Evolutionary conservation across 1,140 invertebrate species (phyloP), one percentile per base, ranked within the genome.

Genomic region (Drosophila ercepeae): DNA sequence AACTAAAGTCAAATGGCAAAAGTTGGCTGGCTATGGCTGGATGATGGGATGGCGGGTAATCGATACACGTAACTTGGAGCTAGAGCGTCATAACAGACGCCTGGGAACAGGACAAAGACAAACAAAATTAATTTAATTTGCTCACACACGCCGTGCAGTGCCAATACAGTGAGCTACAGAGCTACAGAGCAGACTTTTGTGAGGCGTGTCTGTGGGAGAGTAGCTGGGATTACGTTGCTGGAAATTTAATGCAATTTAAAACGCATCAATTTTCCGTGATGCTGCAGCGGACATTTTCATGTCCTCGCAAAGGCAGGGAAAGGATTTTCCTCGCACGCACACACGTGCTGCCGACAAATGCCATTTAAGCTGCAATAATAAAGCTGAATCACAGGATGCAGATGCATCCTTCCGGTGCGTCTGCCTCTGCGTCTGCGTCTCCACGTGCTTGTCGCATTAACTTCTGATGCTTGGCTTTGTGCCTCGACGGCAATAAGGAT

Each of bases 241-340:
- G 73, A 55, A 79, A 54, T 81, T 75, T 75, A 75, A 81, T 81
- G 77, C 71, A 61, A 77, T 86, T 88, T 86, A 77, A 86, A 86
- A 77, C 63, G 57, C 63, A 59, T 79, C 76, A 79, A 79, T 79
- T 75, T 70, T 54, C 52, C 52, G 69, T 27, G 59, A 42, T 44
- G 61, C 34, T 71, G 74, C 46, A 42, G 36, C 9, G 13, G 49
- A 44, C 46, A 67, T 48, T 59, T 50, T 45, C 57, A 63, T 77
- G 51, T 83, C 54, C 59, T 53, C 27, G 48, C 34, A 60, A 68
- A 59, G 49, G 34, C 57, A 27, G 23, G 61, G 36, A 65, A 70
- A 64, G 79, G 49, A 75, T 65, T 63, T 27, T 60, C 19, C 41
- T 9, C 54, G 29, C 55, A 41, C 39, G 36, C 75, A 52, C 46